Evolutionary conservation across 2,797 vertebrate genomes (phyloP), one percentile per base, ranked within the genome.

Genomic region (Diplodus sargus): DNA sequence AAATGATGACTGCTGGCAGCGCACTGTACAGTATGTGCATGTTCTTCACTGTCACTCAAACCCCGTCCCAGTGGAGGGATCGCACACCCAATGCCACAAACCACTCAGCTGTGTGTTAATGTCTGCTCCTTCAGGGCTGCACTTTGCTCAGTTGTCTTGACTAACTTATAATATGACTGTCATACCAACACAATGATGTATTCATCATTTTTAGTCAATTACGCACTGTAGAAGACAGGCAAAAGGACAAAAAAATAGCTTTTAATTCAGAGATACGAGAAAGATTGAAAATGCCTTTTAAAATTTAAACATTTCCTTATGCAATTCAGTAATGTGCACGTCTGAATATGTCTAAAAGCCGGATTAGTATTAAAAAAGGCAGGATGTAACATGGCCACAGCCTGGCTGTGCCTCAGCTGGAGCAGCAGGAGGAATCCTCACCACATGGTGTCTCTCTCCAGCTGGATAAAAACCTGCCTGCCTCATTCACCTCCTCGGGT

Each of bases 391-490:
- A 16, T 65, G 76, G 57, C 73, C 43, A 16, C 11, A 74, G 70
- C 23, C 83, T 78, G 88, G 66, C 74, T 79, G 78, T 87, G 87
- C 70, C 79, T 88, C 72, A 67, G 75, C 70, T 52, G 64, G 84
- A 86, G 88, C 78, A 92, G 92, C 88, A 91, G 86, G 89, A 92
- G 86, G 92, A 91, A 89, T 93, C 92, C 78, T 95, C 93, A 93
- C 95, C 95, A 95, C 95, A 95, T 95, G 95, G 95, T 94, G 95
- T 96, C 95, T 96, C 95, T 95, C 94, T 95, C 93, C 93, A 93
- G 93, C 95, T 91, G 92, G 91, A 94, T 91, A 96, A 95, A 89
- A 92, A 91, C 15, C 88, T 77, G 83, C 84, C 76, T 84, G 78
- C 77, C 76, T 87, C 74, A 13, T 79, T 89, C 86, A 82, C 79